phyloP scores from a whole-genome alignment of 1,140 invertebrate genomes.

The Coboldia fuscipes region DNA sequence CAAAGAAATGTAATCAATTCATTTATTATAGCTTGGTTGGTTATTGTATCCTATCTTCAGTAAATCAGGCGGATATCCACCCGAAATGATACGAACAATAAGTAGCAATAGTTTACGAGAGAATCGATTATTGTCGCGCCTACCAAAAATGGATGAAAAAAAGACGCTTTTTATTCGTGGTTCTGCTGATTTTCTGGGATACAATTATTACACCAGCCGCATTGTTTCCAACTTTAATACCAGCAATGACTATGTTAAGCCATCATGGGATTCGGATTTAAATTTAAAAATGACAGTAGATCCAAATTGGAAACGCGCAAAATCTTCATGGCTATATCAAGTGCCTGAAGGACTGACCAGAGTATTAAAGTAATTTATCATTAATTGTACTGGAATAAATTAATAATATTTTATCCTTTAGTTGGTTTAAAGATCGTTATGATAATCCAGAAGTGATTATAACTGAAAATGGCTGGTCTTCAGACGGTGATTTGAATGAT shows the following conservation, averaged over 20 bases:
- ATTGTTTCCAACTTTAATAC: slow-evolving; percentile 13
- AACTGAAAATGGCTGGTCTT: slow-evolving; percentile 46
- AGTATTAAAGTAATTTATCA: slow-evolving; percentile 24
- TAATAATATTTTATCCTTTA: slow-evolving; percentile 16
- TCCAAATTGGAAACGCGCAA: slow-evolving; percentile 21
- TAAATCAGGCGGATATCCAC: slow-evolving; percentile 34
- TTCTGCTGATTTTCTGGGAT: slow-evolving; percentile 28
- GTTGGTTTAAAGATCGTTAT: slow-evolving; percentile 36
- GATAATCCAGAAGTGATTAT: slow-evolving; percentile 36
- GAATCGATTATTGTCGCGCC: slow-evolving; percentile 24
- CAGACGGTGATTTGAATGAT: slow-evolving; percentile 28
- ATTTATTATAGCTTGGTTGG: slow-evolving; percentile 33
- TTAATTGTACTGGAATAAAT: background rate
- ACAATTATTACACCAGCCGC: slow-evolving; percentile 33
- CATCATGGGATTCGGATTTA: slow-evolving; percentile 19
- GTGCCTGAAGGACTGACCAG: slow-evolving; percentile 22
- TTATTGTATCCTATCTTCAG: slow-evolving; percentile 36
- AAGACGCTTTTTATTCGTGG: slow-evolving; percentile 25
- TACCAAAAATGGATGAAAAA: slow-evolving; percentile 24
- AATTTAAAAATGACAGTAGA: slow-evolving; percentile 14
- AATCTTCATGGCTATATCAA: slow-evolving; percentile 22
- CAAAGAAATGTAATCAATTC: background rate
- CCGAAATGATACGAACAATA: slow-evolving; percentile 28
- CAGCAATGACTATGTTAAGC: slow-evolving; percentile 5
- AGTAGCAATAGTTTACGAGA: slow-evolving; percentile 27